Percentiles rank a stretch among this genome's conserved stretches.
Evolutionary conservation across 2,113 vertebrate genomes (phyloP).

Genomic region (Abramis brama): DNA sequence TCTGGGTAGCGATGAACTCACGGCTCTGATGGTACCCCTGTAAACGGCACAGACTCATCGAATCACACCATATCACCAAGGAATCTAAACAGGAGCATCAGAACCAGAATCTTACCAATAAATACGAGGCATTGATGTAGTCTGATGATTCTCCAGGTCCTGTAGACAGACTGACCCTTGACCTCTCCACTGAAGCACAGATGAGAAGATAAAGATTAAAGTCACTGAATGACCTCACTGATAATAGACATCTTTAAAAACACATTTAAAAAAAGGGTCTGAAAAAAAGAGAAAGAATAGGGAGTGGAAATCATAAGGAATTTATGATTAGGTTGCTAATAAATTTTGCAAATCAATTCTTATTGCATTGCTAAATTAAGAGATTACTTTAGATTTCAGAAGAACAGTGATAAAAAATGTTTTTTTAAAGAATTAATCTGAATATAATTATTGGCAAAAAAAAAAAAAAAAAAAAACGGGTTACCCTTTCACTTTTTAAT

Average conservation of each 20-base stretch:
- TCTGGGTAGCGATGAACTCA: slow-evolving; percentile 93
- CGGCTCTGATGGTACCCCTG: slow-evolving; percentile 89
- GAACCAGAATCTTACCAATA: slow-evolving; percentile 81
- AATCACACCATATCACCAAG: neutral
- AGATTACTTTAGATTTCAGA: no score
- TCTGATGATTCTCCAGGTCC: slow-evolving; percentile 84
- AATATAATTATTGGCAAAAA: neutral
- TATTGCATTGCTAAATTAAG: no score
- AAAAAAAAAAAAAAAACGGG: neutral
- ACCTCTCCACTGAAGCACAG: slow-evolving; percentile 85
- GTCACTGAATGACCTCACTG: neutral
- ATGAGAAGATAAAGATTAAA: slow-evolving; percentile 17
- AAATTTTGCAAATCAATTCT: no score
- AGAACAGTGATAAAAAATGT: no score
- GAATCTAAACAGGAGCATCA: neutral
- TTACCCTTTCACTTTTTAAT: neutral
- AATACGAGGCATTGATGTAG: slow-evolving; percentile 97
- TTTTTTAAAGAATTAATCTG: neutral
- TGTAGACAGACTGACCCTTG: slow-evolving; percentile 87
- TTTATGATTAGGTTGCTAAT: no score
- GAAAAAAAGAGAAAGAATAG: neutral
- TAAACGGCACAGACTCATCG: neutral
- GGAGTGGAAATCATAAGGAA: no score
- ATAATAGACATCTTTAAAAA: neutral
- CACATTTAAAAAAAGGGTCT: neutral